Base-by-base conservation (phyloP, 1,140 invertebrate genomes). In the Heliconius eleuchia region DNA sequence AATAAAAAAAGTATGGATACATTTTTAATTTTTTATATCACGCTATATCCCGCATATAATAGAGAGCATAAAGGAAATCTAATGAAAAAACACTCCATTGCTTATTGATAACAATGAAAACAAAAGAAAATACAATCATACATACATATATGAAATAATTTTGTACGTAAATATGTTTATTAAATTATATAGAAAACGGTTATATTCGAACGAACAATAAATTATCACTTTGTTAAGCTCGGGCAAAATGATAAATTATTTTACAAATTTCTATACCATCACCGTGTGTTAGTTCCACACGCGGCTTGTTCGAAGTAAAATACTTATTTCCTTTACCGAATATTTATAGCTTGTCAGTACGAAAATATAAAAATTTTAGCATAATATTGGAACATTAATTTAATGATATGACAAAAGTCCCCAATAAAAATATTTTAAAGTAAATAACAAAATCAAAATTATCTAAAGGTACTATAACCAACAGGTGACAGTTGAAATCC, bases 291-390 rank as follows among this genome's bases (percentile, higher is more conserved):
- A 72, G 55, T 78, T 60, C 39, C 77, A 66, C 55, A 66, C 27
- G 13, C 60, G 13, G 3, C 27, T 66, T 34, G 78, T 77, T 88
- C 85, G 86, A 88, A 88, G 85, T 85, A 73, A 66, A 74, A 30
- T 79, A 16, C 78, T 76, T 39, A 66, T 79, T 76, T 73, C 50
- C 73, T 11, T 71, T 74, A 77, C 73, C 70, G 39, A 66, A 66
- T 66, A 30, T 30, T 27, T n/a, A 27, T 27, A 5, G 42, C 3
- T 23, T 60, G 57, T 60, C 57, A 60, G 57, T n/a, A 23, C 13
- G 11, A 27, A 66, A 13, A 66, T 13, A 27, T 30, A 27, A 27
- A 66, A 3, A 66, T 9, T 66, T 19, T 13, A 27, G 23, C 13
- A 27, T 66, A 7, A 23, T 57, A 27, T 66, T 57, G 3, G 8